Evolutionary conservation across 2,797 vertebrate species (phyloP).

Genomic region (Sternotherus odoratus): DNA sequence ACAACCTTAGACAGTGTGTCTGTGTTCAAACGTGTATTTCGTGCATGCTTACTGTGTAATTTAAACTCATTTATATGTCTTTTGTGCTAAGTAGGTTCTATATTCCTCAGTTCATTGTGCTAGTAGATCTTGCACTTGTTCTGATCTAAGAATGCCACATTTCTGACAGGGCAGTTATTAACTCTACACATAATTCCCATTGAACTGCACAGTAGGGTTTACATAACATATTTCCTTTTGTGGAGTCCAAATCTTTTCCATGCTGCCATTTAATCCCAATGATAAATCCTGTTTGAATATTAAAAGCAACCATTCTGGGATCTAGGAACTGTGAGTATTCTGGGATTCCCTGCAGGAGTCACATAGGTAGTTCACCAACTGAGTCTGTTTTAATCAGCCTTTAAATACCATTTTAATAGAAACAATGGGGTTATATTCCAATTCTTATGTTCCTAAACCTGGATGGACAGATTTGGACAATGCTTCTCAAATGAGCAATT

Average conservation of each 20-base stretch:
- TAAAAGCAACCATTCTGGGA: background rate
- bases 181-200: background rate
- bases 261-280: background rate
- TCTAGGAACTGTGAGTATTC: background rate
- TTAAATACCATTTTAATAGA: constrained; percentile 14
- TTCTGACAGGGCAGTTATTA: background rate
- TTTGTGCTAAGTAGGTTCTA: background rate
- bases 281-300: constrained; percentile 1
- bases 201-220: background rate
- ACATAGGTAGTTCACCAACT: background rate
- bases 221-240: background rate
- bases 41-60: background rate
- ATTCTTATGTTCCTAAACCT: background rate
- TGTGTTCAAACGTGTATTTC: background rate
- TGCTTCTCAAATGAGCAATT: constrained; percentile 22
- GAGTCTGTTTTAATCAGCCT: constrained; percentile 1
- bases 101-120: accelerated
- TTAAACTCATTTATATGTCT: background rate
- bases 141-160: background rate
- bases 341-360: background rate
- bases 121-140: background rate
- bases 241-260: background rate
- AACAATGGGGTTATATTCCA: constrained; percentile 18
- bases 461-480: constrained; percentile 11
- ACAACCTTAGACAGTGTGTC: background rate